A percentile compares a stretch with the other conserved stretches of the same genome.
Conservation (phyloP, 2,113 vertebrate genomes). For the Aptenodytes patagonicus region DNA sequence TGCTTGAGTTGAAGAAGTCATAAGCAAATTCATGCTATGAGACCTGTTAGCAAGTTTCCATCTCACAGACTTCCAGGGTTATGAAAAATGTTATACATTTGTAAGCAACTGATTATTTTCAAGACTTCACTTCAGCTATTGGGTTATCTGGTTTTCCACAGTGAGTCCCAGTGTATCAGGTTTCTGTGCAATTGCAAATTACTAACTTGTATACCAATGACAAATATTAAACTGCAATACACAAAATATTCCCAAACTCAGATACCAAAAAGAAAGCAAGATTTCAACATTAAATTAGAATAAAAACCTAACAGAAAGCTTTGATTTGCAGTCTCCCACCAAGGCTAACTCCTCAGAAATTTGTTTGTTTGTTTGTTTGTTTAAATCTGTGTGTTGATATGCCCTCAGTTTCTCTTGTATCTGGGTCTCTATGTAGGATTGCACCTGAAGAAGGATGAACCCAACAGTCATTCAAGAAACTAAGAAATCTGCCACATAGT, state of each 20-base stretch:
- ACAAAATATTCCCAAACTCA: background rate
- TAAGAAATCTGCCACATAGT: background rate
- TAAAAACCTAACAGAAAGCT: background rate
- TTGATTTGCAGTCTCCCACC: background rate
- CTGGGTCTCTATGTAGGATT: fast-evolving
- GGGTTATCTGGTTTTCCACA: background rate
- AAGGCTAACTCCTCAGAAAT: background rate
- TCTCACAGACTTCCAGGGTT: background rate
- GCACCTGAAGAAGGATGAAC: background rate
- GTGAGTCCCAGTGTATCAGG: background rate
- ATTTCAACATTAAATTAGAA: background rate
- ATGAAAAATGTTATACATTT: background rate
- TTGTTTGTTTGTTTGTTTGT: background rate
- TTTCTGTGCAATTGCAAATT: background rate
- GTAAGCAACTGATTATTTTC: background rate
- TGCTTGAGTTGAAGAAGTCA: background rate
- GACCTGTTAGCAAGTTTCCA: background rate
- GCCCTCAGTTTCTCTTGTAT: background rate
- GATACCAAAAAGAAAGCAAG: background rate
- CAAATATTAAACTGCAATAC: background rate
- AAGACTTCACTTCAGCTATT: background rate
- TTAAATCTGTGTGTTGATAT: background rate
- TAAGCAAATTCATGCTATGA: background rate
- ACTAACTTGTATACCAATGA: background rate
- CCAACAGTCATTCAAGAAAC: background rate